Evolutionary conservation across 2,113 vertebrate genomes (phyloP), one percentile per base, ranked within the genome.

Genomic region (Rhynchomys soricoides): DNA sequence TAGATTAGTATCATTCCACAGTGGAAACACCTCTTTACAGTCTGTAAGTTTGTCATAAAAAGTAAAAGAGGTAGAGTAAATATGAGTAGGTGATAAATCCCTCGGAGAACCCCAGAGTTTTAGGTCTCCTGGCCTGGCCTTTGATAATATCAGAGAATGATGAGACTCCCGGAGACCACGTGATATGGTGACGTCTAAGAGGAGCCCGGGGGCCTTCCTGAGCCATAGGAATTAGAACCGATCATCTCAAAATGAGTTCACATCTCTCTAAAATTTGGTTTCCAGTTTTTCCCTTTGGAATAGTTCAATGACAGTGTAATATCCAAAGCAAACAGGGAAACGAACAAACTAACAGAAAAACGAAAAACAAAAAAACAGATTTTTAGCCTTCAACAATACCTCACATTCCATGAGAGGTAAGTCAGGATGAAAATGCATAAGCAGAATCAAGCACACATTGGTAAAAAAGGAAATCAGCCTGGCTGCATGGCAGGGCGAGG

Each of bases 231-330:
- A 9, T 55, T 48, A 31, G 64, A 66, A 66, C 50, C 34, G 62
- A 48, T 45, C 16, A 0, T 74, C 43, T 40, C 7, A 55, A 0
- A 48, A 9, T 34, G 43, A 71, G 43, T 81, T 96, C 31, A 77
- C 2, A 22, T 22, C 79, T 89, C 73, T 73, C 37, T 34, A 77
- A 29, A 55, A 89, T 52, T 12, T 21, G 40, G 5, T 19, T 59
- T 50, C 15, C 21, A 29, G 68, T 12, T 48, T 50, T 77, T 66
- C 52, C 34, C 59, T 77, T 66, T 48, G 1, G 86, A 52, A 91
- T 93, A 77, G 21, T 88, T 68, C 85, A 91, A 70, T 93, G 48
- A 74, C 93, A 94, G 86, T 94, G 16, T 52, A 75, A 66, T 95
- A 34, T 21, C 59, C 37, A 86, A 71, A 90, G 90, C 86, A 75